Conservation (phyloP, 2,888 invertebrate species). For the Isotomurus palustris region DNA sequence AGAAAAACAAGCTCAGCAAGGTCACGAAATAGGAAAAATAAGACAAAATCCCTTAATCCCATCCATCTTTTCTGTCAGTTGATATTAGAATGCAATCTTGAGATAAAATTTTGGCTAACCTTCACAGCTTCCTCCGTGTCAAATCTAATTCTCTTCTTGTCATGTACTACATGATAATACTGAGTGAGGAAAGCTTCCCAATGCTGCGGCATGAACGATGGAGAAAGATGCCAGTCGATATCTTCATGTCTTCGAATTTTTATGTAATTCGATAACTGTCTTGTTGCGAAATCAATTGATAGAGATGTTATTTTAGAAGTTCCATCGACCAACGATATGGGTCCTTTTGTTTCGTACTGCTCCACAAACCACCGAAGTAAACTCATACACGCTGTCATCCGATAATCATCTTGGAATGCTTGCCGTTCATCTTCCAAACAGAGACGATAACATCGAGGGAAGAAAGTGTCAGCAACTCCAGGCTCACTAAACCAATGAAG, state of each 20-base stretch:
- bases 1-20: neutral
- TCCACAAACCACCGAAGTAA: constrained; percentile 71
- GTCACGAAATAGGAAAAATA: too few species aligned
- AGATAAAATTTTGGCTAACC: constrained; percentile 11
- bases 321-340: constrained; percentile 51
- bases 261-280: constrained; percentile 66
- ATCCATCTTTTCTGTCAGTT: neutral
- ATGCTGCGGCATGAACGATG: constrained; percentile 62
- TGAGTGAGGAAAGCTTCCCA: constrained; percentile 79
- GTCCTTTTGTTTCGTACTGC: constrained; percentile 56
- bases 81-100: neutral
- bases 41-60: too few species aligned
- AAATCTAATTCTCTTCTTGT: constrained; percentile 48
- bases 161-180: constrained; percentile 63
- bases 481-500: constrained; percentile 82
- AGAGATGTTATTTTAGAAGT: constrained; percentile 36
- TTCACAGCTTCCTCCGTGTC: constrained; percentile 30
- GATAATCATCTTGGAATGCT: constrained; percentile 81
- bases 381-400: constrained; percentile 80
- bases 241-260: constrained; percentile 60
- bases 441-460: constrained; percentile 81
- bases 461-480: constrained; percentile 71
- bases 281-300: constrained; percentile 75
- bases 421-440: constrained; percentile 74
- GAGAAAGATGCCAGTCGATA: constrained; percentile 54